Evolutionary conservation across 1,140 invertebrate genomes (phyloP).

Genomic region (Sminthurides bifidus): DNA sequence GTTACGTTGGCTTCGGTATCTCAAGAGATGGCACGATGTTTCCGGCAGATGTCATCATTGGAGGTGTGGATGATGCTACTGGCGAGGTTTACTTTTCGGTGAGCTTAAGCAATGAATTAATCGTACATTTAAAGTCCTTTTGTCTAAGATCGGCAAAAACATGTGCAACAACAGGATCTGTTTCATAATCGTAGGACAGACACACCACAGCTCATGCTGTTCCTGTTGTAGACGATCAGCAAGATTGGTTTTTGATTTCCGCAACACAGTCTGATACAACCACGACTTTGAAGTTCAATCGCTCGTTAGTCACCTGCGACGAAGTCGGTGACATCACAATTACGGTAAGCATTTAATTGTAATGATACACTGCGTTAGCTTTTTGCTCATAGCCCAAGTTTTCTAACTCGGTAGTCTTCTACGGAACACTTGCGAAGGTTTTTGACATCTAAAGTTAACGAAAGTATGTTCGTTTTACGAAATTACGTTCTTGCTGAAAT

Average conservation of each 20-base stretch:
- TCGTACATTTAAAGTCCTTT: not conserved
- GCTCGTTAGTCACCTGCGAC: constrained; percentile 6
- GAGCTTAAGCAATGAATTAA: not conserved
- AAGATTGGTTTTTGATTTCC: constrained; percentile 3
- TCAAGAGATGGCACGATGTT: not conserved
- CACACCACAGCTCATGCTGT: not conserved
- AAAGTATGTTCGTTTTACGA: no score
- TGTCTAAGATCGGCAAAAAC: no score
- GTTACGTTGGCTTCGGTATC: constrained; percentile 8
- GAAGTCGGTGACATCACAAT: no score
- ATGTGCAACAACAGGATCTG: no score
- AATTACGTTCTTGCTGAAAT: no score
- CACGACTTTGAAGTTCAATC: constrained; percentile 5
- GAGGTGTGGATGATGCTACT: not conserved
- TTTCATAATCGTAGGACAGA: not conserved
- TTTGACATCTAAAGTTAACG: no score
- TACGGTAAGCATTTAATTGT: no score
- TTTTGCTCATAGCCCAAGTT: no score
- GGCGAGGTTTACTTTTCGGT: not conserved
- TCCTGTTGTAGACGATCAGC: not conserved
- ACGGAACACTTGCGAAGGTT: no score
- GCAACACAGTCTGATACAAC: constrained; percentile 1
- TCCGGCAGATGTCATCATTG: constrained; percentile 7
- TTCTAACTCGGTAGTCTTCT: no score
- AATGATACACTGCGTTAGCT: no score